Evolutionary conservation across 2,888 invertebrate genomes (phyloP), one percentile per base, ranked within the genome.

Genomic region (Polydrusus tereticollis): DNA sequence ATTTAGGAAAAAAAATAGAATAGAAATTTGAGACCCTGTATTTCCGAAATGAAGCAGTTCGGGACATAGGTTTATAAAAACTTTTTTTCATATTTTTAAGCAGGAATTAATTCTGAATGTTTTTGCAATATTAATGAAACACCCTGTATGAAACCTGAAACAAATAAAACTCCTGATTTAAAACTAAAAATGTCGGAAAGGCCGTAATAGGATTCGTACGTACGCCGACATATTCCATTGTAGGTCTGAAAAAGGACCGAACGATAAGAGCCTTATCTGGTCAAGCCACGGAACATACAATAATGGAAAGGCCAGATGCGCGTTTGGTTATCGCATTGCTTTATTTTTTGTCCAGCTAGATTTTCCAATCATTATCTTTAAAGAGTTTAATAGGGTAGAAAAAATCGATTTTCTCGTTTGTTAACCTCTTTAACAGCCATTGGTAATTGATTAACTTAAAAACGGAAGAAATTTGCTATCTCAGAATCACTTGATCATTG

Each of bases 171-270:
- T 29, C 16, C 52, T 18, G 18, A 55, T 29, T 55, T 29, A 55
- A 55, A 55, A 18, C 52, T 29, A 26, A 29, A 55, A 55, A 55
- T 55, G 52, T 55, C 52, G 52, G 52, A 26, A 55, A 29, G 29
- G 12, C 29, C 52, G 52, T 55, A 55, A 55, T 55, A 55, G 52
- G 52, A 55, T 55, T 55, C 29, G 52, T 55, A 55, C 29, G 52
- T 29, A 26, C 50, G 23, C 50, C 50, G 50, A 55, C 52, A 55
- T 55, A 33, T 55, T 55, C 52, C 52, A 55, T 55, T 55, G 52
- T 55, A 14, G 52, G 52, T 8, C 52, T 55, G 52, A 33, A 55
- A 55, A 29, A 55, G 29, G 29, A 55, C 52, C 52, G 10, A 55
- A 55, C 26, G 52, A 55, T 55, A 55, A 55, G 52, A 29, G 29